Percentiles rank a stretch among this genome's conserved stretches.
phyloP scores from a whole-genome alignment of 1,140 invertebrate species.

The Drosophila arizonae region DNA sequence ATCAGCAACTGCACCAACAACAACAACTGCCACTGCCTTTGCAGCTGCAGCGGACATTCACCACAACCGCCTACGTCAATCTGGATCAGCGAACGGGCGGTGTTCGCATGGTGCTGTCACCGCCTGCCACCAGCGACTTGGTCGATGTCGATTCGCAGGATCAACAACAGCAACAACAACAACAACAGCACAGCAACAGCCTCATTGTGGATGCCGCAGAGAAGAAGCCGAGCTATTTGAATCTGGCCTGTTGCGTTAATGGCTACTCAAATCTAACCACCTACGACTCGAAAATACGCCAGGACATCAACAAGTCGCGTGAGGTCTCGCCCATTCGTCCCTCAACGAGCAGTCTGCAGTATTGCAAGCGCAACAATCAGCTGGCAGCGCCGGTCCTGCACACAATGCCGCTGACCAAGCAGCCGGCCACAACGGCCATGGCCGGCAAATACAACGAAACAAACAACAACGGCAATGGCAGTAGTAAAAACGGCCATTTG shows the following conservation, averaged over 20 bases:
- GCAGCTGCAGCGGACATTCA: constrained; percentile 40
- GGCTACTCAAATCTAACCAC: constrained; percentile 93
- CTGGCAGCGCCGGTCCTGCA: constrained; percentile 83
- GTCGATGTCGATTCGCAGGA: constrained; percentile 16
- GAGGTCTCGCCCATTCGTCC: constrained; percentile 88
- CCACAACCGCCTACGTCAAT: constrained; percentile 41
- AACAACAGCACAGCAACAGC: constrained; percentile 1
- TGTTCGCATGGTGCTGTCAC: constrained; percentile 70
- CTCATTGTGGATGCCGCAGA: constrained; percentile 29
- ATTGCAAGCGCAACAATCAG: constrained; percentile 85
- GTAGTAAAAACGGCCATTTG: constrained; percentile 26
- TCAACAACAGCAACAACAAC: neutral
- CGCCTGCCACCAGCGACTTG: constrained; percentile 26
- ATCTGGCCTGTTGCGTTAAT: constrained; percentile 93
- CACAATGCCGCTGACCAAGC: constrained; percentile 76
- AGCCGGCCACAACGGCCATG: constrained; percentile 38
- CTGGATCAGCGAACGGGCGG: constrained; percentile 50
- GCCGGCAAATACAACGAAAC: constrained; percentile 36
- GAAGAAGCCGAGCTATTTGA: constrained; percentile 91
- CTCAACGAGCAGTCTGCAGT: constrained; percentile 84
- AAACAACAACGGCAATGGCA: constrained; percentile 49
- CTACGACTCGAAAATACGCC: constrained; percentile 90
- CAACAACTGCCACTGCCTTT: neutral
- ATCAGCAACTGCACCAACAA: too few relatives aligned
- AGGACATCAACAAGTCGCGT: constrained; percentile 87